These are phyloP conservation scores for Atta cephalotes DNA, from an alignment of 1,140 invertebrate species.

Conservation along the genomic window DNA sequence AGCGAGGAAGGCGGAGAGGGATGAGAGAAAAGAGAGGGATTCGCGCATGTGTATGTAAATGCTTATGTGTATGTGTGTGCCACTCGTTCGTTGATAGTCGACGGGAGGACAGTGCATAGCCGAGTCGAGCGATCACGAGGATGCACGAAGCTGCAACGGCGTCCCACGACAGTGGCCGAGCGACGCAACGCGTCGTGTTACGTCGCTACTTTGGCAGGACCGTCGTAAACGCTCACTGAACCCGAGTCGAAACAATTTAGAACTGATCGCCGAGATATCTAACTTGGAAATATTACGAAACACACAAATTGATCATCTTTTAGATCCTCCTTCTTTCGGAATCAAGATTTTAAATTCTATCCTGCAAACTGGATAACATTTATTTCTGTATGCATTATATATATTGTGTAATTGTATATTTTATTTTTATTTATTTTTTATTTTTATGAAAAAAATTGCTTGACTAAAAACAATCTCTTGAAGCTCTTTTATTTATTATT, in stretches of 20 bases:
- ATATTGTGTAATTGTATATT: background rate
- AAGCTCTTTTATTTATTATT: background rate
- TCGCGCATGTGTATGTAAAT: background rate
- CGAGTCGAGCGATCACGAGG: slow-evolving; percentile 65
- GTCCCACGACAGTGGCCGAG: slow-evolving; percentile 63
- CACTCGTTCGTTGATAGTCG: slow-evolving; percentile 50
- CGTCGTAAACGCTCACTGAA: slow-evolving; percentile 36
- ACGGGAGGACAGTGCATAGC: slow-evolving; percentile 59
- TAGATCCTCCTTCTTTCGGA: background rate
- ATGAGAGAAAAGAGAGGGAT: background rate
- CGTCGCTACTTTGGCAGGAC: slow-evolving; percentile 64
- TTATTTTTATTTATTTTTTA: slow-evolving; percentile 10
- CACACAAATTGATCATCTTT: background rate
- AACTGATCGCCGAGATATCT: background rate
- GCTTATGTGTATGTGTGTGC: background rate
- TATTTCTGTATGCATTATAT: background rate
- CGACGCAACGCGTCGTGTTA: slow-evolving; percentile 70
- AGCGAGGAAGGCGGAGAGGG: slow-evolving; percentile 13
- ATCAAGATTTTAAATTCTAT: background rate
- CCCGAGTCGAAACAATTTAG: slow-evolving; percentile 32
- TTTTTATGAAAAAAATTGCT: background rate
- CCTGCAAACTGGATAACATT: background rate
- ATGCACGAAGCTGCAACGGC: slow-evolving; percentile 60
- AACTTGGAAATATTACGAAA: background rate
- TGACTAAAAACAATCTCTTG: background rate